These are phyloP conservation scores for Oryzias celebensis DNA, from an alignment of 2,113 vertebrate genomes.

Conservation along the genomic window DNA sequence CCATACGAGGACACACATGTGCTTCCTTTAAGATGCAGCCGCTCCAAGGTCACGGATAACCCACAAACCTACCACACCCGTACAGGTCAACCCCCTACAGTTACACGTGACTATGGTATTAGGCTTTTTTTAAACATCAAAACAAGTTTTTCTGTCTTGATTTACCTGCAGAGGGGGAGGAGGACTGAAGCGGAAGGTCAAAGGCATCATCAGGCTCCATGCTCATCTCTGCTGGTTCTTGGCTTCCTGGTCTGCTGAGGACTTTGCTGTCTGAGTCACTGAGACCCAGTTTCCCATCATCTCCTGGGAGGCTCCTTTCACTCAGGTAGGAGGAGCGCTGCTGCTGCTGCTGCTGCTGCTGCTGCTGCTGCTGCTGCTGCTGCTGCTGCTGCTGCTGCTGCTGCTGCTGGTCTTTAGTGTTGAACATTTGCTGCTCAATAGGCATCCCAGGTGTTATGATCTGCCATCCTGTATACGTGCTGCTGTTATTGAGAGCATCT, in stretches of 20 bases:
- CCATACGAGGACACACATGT: too few species aligned
- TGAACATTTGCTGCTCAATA: slow-evolving; percentile 88
- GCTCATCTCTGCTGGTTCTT: slow-evolving; percentile 86
- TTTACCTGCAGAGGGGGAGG: slow-evolving; percentile 92
- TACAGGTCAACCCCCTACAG: too few species aligned
- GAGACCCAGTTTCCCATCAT: slow-evolving; percentile 86
- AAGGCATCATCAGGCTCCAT: slow-evolving; percentile 84
- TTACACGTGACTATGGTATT: background rate
- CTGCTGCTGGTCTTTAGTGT: slow-evolving; percentile 81
- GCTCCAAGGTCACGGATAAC: too few species aligned
- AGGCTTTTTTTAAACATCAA: too few species aligned
- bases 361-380: slow-evolving; percentile 36
- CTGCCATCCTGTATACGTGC: slow-evolving; percentile 95
- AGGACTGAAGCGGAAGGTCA: slow-evolving; percentile 88
- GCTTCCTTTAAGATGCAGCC: too few species aligned
- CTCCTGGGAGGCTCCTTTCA: slow-evolving; percentile 80
- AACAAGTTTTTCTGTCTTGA: background rate
- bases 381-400: slow-evolving; percentile 33
- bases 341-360: slow-evolving; percentile 40
- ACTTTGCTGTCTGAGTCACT: slow-evolving; percentile 88
- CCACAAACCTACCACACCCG: too few species aligned
- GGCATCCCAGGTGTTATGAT: slow-evolving; percentile 91
- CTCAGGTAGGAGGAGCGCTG: slow-evolving; percentile 66
- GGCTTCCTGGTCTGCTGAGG: slow-evolving; percentile 90
- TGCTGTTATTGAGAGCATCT: slow-evolving; percentile 85